Evolutionary conservation across 2,797 vertebrate species (phyloP).

Genomic region (Chloroceryle amazona): DNA sequence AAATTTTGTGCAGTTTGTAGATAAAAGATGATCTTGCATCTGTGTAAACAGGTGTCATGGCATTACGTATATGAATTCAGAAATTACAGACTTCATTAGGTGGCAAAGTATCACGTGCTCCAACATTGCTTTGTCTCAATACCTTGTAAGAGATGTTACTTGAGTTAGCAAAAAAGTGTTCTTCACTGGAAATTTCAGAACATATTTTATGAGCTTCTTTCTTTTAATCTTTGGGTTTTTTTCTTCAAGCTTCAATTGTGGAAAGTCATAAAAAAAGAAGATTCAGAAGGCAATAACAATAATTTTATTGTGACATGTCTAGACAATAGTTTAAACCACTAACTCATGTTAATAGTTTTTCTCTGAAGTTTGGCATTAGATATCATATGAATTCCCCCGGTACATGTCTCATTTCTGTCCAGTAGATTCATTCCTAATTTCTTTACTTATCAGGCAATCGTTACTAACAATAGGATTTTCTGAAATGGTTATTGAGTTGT

Average conservation of each 20-base stretch:
- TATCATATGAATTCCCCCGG: neutral
- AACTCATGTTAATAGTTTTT: neutral
- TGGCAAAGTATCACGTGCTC: neutral
- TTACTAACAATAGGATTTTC: slow-evolving; percentile 13
- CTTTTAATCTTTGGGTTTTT: neutral
- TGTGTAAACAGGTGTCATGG: neutral
- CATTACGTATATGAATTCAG: neutral
- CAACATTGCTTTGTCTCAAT: neutral
- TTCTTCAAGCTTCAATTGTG: neutral
- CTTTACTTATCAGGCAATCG: neutral
- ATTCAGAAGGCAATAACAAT: neutral
- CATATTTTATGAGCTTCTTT: neutral
- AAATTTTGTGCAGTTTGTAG: neutral
- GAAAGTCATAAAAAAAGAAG: neutral
- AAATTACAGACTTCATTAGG: neutral
- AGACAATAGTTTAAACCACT: neutral
- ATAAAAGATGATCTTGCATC: neutral
- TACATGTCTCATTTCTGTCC: slow-evolving; percentile 2
- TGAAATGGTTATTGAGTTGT: slow-evolving; percentile 44
- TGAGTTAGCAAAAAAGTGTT: neutral
- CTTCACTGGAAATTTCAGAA: neutral
- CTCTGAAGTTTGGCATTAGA: slow-evolving; percentile 17
- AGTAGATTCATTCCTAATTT: slow-evolving; percentile 20
- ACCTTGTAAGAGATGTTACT: neutral
- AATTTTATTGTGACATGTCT: neutral